phyloP scores from a whole-genome alignment of 2,113 vertebrate species.

The human region DNA sequence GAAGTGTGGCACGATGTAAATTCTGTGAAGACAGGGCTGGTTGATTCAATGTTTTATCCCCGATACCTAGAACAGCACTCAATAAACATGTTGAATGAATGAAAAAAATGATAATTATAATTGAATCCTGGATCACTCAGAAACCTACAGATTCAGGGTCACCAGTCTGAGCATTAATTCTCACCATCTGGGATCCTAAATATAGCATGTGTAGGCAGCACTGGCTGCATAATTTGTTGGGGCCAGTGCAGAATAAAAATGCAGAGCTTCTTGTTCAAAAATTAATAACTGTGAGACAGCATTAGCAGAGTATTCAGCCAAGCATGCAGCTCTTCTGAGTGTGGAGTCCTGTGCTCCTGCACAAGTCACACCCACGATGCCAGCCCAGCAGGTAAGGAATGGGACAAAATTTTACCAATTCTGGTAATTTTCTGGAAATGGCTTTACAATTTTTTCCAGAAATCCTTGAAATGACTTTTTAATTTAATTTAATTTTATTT shows the following conservation, averaged over 20 bases:
- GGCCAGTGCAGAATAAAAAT: background rate
- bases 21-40: background rate
- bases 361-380: background rate
- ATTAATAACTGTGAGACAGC: background rate
- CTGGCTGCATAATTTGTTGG: background rate
- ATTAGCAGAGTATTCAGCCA: background rate
- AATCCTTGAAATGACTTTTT: background rate
- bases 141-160: background rate
- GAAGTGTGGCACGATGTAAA: background rate
- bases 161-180: background rate
- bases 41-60: background rate
- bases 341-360: background rate
- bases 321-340: background rate
- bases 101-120: background rate
- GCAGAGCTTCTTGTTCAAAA: background rate
- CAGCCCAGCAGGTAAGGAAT: background rate
- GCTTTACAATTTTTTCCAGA: background rate
- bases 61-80: background rate
- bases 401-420: background rate
- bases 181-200: background rate
- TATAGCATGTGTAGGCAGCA: background rate
- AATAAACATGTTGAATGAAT: background rate
- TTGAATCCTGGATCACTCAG: background rate
- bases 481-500: background rate
- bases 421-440: background rate